Evolutionary conservation across 2,797 vertebrate genomes (phyloP).

Genomic region (Lepidocolaptes lacrymiger): DNA sequence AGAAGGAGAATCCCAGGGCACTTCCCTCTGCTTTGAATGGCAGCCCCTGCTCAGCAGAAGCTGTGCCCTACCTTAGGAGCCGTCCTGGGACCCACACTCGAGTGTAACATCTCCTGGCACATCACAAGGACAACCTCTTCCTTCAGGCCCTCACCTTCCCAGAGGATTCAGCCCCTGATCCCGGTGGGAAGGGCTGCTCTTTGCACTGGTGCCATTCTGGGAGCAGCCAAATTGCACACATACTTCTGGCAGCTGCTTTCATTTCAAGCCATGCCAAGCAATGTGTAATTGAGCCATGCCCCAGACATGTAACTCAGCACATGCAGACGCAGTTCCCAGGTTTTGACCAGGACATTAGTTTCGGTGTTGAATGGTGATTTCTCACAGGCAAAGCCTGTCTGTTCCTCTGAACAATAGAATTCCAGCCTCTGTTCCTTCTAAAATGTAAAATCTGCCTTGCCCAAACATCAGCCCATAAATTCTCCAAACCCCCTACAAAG

Average conservation of each 20-base stretch:
- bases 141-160: neutral
- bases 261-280: neutral
- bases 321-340: neutral
- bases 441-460: neutral
- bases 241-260: neutral
- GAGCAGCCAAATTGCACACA: neutral
- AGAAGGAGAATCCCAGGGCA: neutral
- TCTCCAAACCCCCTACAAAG: neutral
- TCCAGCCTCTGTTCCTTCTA: neutral
- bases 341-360: neutral
- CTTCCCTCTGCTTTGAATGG: neutral
- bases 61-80: neutral
- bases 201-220: neutral
- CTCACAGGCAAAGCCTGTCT: neutral
- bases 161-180: neutral
- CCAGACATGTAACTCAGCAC: slow-evolving; percentile 1
- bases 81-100: rapidly evolving
- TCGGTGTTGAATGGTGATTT: neutral
- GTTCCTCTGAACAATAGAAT: neutral
- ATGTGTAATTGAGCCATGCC: neutral
- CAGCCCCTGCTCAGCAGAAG: neutral
- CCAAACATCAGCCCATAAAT: neutral
- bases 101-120: neutral
- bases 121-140: neutral
- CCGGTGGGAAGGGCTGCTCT: neutral